phyloP scores from a whole-genome alignment of 2,797 vertebrate genomes.

The Dipus sagitta region DNA sequence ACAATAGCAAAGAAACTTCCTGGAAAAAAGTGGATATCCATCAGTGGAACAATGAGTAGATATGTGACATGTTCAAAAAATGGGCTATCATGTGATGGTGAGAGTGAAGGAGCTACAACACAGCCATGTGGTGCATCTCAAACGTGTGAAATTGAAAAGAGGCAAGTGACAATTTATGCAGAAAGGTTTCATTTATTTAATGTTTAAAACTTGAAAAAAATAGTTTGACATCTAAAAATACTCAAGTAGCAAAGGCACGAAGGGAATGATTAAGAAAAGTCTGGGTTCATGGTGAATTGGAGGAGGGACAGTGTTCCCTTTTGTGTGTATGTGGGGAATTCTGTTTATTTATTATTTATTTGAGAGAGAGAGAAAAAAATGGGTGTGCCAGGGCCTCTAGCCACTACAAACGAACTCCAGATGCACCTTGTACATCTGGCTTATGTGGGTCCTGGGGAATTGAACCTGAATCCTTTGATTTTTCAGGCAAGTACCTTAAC shows the following conservation, averaged over 20 bases:
- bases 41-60: background rate
- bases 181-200: conserved; percentile 35
- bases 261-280: background rate
- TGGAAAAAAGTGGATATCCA: background rate
- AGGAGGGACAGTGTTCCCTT: background rate
- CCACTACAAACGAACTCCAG: too few species aligned
- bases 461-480: too few species aligned
- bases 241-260: background rate
- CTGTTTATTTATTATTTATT: background rate
- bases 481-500: too few species aligned
- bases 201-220: conserved; percentile 16
- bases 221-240: background rate
- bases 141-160: background rate
- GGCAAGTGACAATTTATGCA: background rate
- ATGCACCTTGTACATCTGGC: too few species aligned
- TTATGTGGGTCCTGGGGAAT: too few species aligned
- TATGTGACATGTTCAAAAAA: background rate
- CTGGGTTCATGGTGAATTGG: background rate
- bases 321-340: too few species aligned
- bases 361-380: too few species aligned
- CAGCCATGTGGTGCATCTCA: background rate
- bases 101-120: background rate
- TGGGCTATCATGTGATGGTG: background rate
- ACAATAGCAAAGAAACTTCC: background rate
- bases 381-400: too few species aligned